Evolutionary conservation across 1,140 invertebrate genomes (phyloP), one percentile per base, ranked within the genome.

Genomic region (Agrypnia vestita): DNA sequence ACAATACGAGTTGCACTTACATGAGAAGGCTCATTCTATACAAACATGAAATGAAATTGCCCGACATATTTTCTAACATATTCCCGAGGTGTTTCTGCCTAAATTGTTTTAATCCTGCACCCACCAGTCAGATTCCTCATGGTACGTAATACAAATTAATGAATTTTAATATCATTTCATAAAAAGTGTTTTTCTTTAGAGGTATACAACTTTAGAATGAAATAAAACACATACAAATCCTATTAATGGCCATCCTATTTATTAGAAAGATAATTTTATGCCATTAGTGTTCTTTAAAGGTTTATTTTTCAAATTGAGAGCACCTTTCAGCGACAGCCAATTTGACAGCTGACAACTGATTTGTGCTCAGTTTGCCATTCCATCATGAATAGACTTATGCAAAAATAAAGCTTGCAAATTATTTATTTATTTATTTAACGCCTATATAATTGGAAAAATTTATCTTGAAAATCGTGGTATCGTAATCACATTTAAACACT

Each of bases 1-100:
- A 62, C 25, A 62, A 62, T 25, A 62, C 25, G 61, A 35, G 13
- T 13, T 62, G 61, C 25, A 13, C 25, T 25, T 62, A 62, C 25
- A 35, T 62, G 61, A 62, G 61, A 25, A 19, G 35, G 13, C n/a
- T 62, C 0, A 19, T 62, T 9, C 21, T 62, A 12, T 62, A 62
- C 21, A 62, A 25, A 25, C 61, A 62, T 19, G 13, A 62, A 21
- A 35, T 62, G 61, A 21, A 25, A 25, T 62, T 62, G 8, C 61
- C 61, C 8, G 25, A 62, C 35, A n/a, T 19, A 8, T 62, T 62
- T 13, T 62, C 61, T 7, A 62, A 62, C 13, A 13, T 25, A 11
- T 62, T 25, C 35, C 61, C 61, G 1, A 19, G 61, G 10, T 62
- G 61, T 19, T 62, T 35, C 25, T 62, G 61, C 13, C 19, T 8